Evolutionary conservation across 2,888 invertebrate genomes (phyloP), one percentile per base, ranked within the genome.

Genomic region (Eugnorisma glareosa): DNA sequence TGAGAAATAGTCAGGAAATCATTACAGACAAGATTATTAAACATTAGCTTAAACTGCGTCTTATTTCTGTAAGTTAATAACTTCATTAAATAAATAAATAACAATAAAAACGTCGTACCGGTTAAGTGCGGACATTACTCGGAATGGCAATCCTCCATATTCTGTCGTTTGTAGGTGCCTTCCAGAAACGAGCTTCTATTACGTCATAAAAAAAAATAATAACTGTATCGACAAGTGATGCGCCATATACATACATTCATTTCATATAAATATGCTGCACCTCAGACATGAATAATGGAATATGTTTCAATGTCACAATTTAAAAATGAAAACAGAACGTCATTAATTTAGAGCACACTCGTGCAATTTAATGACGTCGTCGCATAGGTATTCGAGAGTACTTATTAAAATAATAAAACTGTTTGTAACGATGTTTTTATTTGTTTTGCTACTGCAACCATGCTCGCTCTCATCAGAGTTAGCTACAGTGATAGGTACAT

Each of bases 141-240:
- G 74, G 66, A 75, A 79, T 45, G 78, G 76, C 81, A 84, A 76
- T 75, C 81, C 67, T 79, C 74, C 68, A 84, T 79, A 79, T 84
- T 84, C 70, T 63, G 67, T 86, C 77, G 75, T 80, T 76, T 79
- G 81, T 77, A 83, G 79, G 75, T 82, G 75, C 59, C 66, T 78
- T 75, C 35, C 15, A 73, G 61, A 77, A 86, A 81, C 81, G 61
- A 73, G 35, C 54, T 77, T 69, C 61, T 79, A 87, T 79, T 79
- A 70, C 73, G 75, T 81, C 81, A 82, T 87, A 84, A 88, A 87
- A 40, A 83, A 80, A 82, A 77, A 83, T 86, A 86, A 79, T 80
- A 74, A 45, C 78, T 67, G 70, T 86, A 85, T 85, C 67, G 82
- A 79, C 73, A 86, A 82, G 76, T 72, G 76, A 67, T 40, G 35